Evolutionary conservation across 1,140 invertebrate genomes (phyloP), one percentile per base, ranked within the genome.

Genomic region (Pentalonia nigronervosa): DNA sequence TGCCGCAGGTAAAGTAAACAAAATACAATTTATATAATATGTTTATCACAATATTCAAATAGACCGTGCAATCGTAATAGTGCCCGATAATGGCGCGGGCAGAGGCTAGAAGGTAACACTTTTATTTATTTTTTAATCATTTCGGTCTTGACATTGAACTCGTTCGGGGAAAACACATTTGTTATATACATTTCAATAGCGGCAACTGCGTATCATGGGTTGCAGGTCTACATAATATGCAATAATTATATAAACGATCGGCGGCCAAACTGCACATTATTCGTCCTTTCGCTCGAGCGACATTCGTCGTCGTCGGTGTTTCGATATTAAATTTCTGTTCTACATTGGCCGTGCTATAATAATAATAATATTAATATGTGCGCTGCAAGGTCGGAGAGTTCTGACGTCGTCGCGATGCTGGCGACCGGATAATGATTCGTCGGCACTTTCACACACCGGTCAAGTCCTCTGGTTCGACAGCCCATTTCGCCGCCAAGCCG

Each of bases 371-470:
- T 25, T 25, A 25, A 30, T 81, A 87, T 48, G 11, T 9, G 47
- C 45, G 8, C n/a, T n/a, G n/a, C 86, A 87, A 87, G 86, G 86
- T 87, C 86, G 30, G 30, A 30, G 36, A 84, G 83, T 84, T 84
- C 81, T 41, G 84, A 41, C 84, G 41, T 41, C 41, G 41, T 41
- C 41, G 41, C 7, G 86, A 20, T 41, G 17, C 17, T n/a, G 30
- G 23, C 83, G 34, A 14, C 60, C 41, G 23, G 83, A 17, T 8
- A 83, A 84, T 84, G 83, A 84, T 45, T 84, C 83, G 7, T n/a
- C 60, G 4, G 2, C 23, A 9, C 83, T 84, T 84, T 84, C 83
- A 84, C 83, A 76, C 81, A 1, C 21, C 81, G 36, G 36, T 25
- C 36, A 25, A 36, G 83, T 84, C 41, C 36, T 84, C 83, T 84